Percentiles rank a stretch among this genome's conserved stretches.
These are phyloP conservation scores for Melanotaenia duboulayi DNA, from an alignment of 2,113 vertebrate species.

Conservation along the genomic window DNA sequence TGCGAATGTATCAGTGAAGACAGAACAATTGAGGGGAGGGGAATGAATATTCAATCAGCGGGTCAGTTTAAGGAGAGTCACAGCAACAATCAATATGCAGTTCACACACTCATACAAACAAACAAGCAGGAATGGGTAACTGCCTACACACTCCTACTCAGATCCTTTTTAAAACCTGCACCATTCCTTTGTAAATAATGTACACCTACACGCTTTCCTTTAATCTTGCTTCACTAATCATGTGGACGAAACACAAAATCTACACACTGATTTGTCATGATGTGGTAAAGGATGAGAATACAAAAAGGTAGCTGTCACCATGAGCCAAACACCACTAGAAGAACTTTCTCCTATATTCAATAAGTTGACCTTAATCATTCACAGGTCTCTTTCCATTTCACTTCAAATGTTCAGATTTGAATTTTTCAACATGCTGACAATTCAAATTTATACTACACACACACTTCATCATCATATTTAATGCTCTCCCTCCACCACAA, in stretches of 20 bases:
- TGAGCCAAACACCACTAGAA: neutral
- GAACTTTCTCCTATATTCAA: neutral
- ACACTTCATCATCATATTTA: slow-evolving; percentile 26
- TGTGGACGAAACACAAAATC: slow-evolving; percentile 34
- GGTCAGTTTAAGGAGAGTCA: slow-evolving; percentile 57
- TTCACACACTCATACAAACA: slow-evolving; percentile 16
- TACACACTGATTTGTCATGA: slow-evolving; percentile 30
- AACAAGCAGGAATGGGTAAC: slow-evolving; percentile 29
- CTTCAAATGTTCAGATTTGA: neutral
- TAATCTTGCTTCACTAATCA: slow-evolving; percentile 34
- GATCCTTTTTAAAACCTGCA: slow-evolving; percentile 35
- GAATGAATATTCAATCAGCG: slow-evolving; percentile 41
- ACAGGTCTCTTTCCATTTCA: neutral
- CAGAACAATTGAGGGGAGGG: slow-evolving; percentile 1
- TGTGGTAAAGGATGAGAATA: neutral
- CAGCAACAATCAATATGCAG: slow-evolving; percentile 41
- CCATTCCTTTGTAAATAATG: slow-evolving; percentile 44
- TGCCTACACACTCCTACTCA: slow-evolving; percentile 62
- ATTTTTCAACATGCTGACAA: neutral
- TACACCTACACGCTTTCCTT: slow-evolving; percentile 47
- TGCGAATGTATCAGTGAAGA: slow-evolving; percentile 8
- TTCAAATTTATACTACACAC: slow-evolving; percentile 5
- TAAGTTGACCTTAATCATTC: slow-evolving; percentile 10
- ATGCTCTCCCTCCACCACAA: slow-evolving; percentile 14
- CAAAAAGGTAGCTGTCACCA: neutral